Evolutionary conservation across 2,888 invertebrate species (phyloP).

Genomic region (Andrena hattorfiana): DNA sequence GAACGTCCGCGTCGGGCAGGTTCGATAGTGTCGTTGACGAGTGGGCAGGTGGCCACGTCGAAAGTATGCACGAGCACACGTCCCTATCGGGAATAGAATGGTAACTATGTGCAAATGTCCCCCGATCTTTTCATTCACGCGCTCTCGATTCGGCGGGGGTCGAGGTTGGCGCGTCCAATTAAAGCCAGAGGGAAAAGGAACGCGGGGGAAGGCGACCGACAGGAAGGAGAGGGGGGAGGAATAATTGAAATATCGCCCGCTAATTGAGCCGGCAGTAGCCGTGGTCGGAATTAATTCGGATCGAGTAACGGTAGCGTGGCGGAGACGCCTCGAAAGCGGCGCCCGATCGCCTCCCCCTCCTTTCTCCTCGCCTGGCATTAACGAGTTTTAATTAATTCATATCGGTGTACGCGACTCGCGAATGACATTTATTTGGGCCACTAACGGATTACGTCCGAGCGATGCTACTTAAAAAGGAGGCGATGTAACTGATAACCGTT

Average conservation of each 20-base stretch:
- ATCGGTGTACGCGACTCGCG: slow-evolving; percentile 46
- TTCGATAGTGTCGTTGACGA: slow-evolving; percentile 42
- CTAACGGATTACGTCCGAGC: slow-evolving; percentile 57
- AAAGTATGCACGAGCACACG: not conserved
- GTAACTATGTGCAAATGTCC: not conserved
- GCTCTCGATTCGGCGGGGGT: not conserved
- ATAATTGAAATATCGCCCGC: slow-evolving; percentile 64
- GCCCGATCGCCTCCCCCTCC: not conserved
- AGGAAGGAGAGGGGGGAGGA: not conserved
- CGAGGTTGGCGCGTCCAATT: slow-evolving; percentile 40
- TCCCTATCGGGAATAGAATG: slow-evolving; percentile 14
- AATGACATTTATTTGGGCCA: slow-evolving; percentile 61
- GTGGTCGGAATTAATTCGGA: slow-evolving; percentile 65
- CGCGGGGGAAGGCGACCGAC: not conserved
- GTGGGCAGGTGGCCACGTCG: slow-evolving; percentile 38
- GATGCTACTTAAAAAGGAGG: slow-evolving; percentile 31
- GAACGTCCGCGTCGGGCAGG: slow-evolving; percentile 36
- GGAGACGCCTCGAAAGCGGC: slow-evolving; percentile 8
- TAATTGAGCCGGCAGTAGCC: slow-evolving; percentile 39
- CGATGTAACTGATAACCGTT: slow-evolving; percentile 48
- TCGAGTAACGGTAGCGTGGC: slow-evolving; percentile 67
- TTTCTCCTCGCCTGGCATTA: slow-evolving; percentile 18
- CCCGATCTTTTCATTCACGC: slow-evolving; percentile 2
- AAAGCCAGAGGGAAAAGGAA: slow-evolving; percentile 23
- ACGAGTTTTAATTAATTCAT: slow-evolving; percentile 65